These are phyloP conservation scores for Margarornis squamiger DNA, from an alignment of 2,797 vertebrate species.

Conservation along the genomic window DNA sequence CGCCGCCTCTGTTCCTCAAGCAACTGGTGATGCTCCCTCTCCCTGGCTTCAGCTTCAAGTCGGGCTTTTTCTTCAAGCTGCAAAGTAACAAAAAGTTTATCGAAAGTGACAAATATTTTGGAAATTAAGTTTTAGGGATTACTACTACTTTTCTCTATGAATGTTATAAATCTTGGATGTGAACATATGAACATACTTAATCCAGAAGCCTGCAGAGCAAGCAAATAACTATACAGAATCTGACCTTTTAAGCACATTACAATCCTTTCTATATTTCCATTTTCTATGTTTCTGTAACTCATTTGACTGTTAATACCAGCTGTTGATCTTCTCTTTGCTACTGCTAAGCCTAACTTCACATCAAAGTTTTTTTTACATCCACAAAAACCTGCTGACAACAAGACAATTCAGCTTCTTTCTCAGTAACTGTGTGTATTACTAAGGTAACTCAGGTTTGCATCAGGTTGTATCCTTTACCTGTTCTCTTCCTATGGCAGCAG, in stretches of 20 bases:
- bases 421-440: not conserved
- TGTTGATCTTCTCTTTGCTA: not conserved
- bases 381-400: not conserved
- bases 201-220: not conserved
- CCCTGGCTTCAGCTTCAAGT: constrained; percentile 87
- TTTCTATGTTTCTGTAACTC: not conserved
- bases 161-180: not conserved
- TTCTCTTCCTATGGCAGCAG: not conserved
- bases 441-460: not conserved
- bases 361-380: not conserved
- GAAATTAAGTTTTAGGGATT: not conserved
- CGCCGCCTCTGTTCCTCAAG: constrained; percentile 82
- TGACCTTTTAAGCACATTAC: not conserved
- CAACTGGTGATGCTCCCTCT: constrained; percentile 84
- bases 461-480: not conserved
- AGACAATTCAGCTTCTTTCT: not conserved
- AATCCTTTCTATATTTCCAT: not conserved
- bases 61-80: constrained; percentile 96
- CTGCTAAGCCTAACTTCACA: not conserved
- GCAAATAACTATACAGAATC: not conserved
- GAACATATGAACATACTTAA: not conserved
- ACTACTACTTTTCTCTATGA: not conserved
- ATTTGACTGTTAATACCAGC: not conserved
- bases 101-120: not conserved
- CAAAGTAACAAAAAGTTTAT: not conserved